A percentile compares a stretch with the other conserved stretches of the same genome.
phyloP scores from a whole-genome alignment of 1,140 invertebrate species.

The Agrilus planipennis region DNA sequence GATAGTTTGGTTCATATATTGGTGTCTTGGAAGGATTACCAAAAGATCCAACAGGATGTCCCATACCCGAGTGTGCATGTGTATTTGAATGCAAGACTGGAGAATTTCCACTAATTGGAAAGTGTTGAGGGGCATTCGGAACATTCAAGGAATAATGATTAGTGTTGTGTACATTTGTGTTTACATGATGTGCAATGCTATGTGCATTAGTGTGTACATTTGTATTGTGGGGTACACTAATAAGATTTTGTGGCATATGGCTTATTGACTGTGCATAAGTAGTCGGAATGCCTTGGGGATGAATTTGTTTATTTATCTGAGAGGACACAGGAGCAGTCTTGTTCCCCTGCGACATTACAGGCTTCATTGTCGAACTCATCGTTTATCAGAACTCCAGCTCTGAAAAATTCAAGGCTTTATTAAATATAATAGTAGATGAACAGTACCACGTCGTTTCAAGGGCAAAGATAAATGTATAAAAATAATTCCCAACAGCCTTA shows the following conservation, averaged over 20 bases:
- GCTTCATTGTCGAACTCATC: constrained; percentile 46
- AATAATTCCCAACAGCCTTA: too few relatives aligned
- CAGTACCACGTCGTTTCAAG: too few relatives aligned
- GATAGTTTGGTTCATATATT: constrained; percentile 16
- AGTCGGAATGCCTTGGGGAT: constrained; percentile 17
- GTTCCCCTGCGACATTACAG: constrained; percentile 37
- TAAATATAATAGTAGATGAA: too few relatives aligned
- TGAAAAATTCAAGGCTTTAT: too few relatives aligned
- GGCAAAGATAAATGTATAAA: too few relatives aligned
- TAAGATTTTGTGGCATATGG: constrained; percentile 21
- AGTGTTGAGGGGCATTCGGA: constrained; percentile 15
- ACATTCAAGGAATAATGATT: constrained; percentile 17
- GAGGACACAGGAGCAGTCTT: constrained; percentile 28
- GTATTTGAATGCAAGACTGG: constrained; percentile 13
- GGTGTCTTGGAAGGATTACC: constrained; percentile 13
- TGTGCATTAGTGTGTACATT: constrained; percentile 14
- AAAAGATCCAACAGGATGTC: constrained; percentile 7
- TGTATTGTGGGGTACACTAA: constrained; percentile 17
- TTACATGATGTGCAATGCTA: constrained; percentile 13
- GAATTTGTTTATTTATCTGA: constrained; percentile 19
- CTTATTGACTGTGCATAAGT: constrained; percentile 17
- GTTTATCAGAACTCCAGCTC: constrained; percentile 12
- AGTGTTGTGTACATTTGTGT: constrained; percentile 5
- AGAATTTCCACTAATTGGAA: constrained; percentile 8
- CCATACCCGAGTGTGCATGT: constrained; percentile 11